phyloP scores from a whole-genome alignment of 2,888 invertebrate species.

The Altica lythri region DNA sequence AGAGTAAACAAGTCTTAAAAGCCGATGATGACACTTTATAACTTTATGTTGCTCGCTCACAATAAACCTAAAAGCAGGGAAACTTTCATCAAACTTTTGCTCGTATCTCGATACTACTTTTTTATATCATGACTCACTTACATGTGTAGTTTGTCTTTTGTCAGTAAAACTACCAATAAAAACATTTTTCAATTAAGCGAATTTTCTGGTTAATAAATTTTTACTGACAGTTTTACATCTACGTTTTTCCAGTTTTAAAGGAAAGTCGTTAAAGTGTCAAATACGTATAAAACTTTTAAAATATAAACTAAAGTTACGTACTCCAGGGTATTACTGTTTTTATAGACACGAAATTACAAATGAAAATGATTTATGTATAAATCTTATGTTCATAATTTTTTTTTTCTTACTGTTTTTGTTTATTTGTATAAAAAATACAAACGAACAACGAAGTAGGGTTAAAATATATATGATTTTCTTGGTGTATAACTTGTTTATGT shows the following conservation, averaged over 20 bases:
- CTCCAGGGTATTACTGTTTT: too few relatives aligned
- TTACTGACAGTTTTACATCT: constrained; percentile 9
- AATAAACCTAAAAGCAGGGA: neutral
- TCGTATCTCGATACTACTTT: constrained; percentile 14
- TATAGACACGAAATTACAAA: too few relatives aligned
- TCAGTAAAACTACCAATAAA: constrained; percentile 11
- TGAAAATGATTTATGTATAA: too few relatives aligned
- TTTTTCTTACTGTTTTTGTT: too few relatives aligned
- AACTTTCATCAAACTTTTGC: constrained; percentile 15
- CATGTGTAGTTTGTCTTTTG: constrained; percentile 12
- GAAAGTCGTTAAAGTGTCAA: constrained; percentile 9
- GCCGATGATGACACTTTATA: too few relatives aligned
- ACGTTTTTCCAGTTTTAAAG: constrained; percentile 7
- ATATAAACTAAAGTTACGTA: constrained; percentile 7
- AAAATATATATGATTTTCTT: too few relatives aligned
- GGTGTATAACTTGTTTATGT: too few relatives aligned
- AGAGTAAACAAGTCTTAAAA: too few relatives aligned
- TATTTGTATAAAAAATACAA: too few relatives aligned
- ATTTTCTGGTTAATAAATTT: constrained; percentile 17
- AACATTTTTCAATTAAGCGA: constrained; percentile 16
- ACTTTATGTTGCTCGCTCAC: neutral
- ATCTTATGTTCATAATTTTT: too few relatives aligned
- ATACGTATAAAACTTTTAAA: constrained; percentile 4
- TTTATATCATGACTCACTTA: constrained; percentile 14
- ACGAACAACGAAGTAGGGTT: too few relatives aligned